Conservation (phyloP, 2,113 vertebrate species). For the Ciconia boyciana region DNA sequence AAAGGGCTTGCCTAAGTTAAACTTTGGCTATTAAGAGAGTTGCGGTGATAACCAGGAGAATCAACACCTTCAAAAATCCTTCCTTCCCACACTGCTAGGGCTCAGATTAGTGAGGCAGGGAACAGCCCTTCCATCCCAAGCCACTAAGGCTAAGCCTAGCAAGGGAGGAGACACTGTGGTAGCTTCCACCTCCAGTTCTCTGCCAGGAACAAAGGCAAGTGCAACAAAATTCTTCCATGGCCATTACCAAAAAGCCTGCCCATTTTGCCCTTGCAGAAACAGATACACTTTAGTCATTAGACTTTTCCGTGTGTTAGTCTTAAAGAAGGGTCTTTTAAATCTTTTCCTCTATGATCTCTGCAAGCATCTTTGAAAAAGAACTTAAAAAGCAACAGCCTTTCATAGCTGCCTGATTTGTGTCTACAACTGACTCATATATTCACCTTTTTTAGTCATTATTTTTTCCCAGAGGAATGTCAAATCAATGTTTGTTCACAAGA, state of each 20-base stretch:
- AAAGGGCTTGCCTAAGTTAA: not conserved
- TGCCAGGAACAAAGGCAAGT: not conserved
- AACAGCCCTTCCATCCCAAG: not conserved
- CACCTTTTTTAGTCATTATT: slow-evolving; percentile 15
- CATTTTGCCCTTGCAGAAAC: not conserved
- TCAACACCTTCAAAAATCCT: not conserved
- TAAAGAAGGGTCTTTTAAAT: not conserved
- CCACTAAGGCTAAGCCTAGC: not conserved
- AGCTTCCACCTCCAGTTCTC: not conserved
- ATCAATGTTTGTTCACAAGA: slow-evolving; percentile 2
- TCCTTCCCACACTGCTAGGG: not conserved
- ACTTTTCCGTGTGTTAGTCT: not conserved
- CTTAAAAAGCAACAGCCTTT: not conserved
- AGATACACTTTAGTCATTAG: not conserved
- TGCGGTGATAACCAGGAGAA: not conserved
- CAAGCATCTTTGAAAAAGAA: not conserved
- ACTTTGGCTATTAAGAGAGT: not conserved
- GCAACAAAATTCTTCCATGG: not conserved
- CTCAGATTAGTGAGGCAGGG: not conserved
- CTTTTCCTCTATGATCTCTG: not conserved
- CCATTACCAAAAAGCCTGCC: fast-evolving
- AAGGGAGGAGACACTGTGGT: not conserved
- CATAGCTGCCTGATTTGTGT: not conserved
- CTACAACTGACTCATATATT: slow-evolving; percentile 6
- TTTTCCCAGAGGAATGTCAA: slow-evolving; percentile 18